Conservation (phyloP, 2,888 invertebrate species). For the Ophioninae sp. region DNA sequence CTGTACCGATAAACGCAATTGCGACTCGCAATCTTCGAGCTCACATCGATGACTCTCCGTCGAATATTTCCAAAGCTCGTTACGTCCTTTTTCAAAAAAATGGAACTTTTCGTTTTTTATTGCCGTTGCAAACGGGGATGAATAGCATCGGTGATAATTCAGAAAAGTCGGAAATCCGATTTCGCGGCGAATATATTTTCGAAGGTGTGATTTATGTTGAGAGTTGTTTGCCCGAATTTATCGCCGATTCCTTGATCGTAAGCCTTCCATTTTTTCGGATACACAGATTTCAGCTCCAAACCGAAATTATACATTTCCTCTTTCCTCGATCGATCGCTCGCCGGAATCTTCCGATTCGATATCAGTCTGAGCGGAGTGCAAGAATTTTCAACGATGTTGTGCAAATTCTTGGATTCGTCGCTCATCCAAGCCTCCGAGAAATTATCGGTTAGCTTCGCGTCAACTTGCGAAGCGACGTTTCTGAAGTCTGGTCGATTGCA, state of each 20-base stretch:
- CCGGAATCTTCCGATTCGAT: slow-evolving; percentile 24
- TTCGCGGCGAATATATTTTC: slow-evolving; percentile 60
- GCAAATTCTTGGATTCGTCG: slow-evolving; percentile 43
- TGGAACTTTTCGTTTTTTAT: neutral
- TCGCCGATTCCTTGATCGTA: slow-evolving; percentile 48
- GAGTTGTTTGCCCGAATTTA: slow-evolving; percentile 60
- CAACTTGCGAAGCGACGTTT: slow-evolving; percentile 21
- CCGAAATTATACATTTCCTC: slow-evolving; percentile 57
- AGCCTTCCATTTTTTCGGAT: slow-evolving; percentile 52
- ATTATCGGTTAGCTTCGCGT: neutral
- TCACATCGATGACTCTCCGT: neutral
- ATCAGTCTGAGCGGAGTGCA: slow-evolving; percentile 41
- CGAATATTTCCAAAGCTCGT: neutral
- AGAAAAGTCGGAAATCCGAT: slow-evolving; percentile 60
- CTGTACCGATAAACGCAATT: slow-evolving; percentile 41
- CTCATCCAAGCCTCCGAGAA: slow-evolving; percentile 32
- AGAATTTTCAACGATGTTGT: slow-evolving; percentile 41
- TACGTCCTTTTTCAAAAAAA: neutral
- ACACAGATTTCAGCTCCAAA: slow-evolving; percentile 57
- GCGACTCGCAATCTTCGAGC: slow-evolving; percentile 17
- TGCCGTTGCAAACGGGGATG: neutral
- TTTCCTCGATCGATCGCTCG: slow-evolving; percentile 10
- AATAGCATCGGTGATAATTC: slow-evolving; percentile 9
- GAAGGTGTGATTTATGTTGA: slow-evolving; percentile 61
- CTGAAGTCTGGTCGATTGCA: slow-evolving; percentile 49